These are phyloP conservation scores for Drosophila antonietae DNA, from an alignment of 2,888 invertebrate genomes.

Conservation along the genomic window DNA sequence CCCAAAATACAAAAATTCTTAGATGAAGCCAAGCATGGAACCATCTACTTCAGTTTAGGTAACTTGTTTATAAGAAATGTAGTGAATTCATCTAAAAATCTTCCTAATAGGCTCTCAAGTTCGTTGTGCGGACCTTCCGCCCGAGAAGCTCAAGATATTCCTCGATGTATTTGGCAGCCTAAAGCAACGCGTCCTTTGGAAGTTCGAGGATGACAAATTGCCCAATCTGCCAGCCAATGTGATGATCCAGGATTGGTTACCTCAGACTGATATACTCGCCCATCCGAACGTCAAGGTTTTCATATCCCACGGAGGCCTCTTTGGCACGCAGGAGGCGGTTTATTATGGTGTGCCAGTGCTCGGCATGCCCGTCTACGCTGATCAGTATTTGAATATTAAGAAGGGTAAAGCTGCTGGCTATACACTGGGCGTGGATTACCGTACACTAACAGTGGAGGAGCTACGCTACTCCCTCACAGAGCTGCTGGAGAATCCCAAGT, in stretches of 20 bases:
- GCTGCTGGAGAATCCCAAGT: slow-evolving; percentile 82
- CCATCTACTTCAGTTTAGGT: slow-evolving; percentile 84
- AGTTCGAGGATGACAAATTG: slow-evolving; percentile 83
- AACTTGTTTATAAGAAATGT: not conserved
- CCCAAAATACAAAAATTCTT: slow-evolving; percentile 81
- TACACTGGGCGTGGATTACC: slow-evolving; percentile 69
- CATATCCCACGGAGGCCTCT: slow-evolving; percentile 83
- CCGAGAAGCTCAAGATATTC: slow-evolving; percentile 80
- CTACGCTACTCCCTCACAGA: slow-evolving; percentile 70
- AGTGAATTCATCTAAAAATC: not conserved
- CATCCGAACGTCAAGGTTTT: slow-evolving; percentile 84
- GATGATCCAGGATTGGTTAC: slow-evolving; percentile 85
- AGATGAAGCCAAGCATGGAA: slow-evolving; percentile 74
- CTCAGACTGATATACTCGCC: slow-evolving; percentile 85
- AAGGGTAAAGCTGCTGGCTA: slow-evolving; percentile 71
- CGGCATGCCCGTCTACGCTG: slow-evolving; percentile 83
- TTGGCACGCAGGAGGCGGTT: slow-evolving; percentile 83
- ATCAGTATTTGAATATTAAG: slow-evolving; percentile 81
- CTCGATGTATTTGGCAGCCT: slow-evolving; percentile 82
- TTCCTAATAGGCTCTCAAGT: slow-evolving; percentile 82
- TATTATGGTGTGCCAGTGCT: slow-evolving; percentile 82
- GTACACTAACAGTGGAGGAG: slow-evolving; percentile 64
- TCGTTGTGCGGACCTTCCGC: slow-evolving; percentile 81
- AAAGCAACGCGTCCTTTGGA: slow-evolving; percentile 84
- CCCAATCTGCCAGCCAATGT: slow-evolving; percentile 83